Percentiles rank a stretch among this genome's conserved stretches.
Conservation (phyloP, 2,888 invertebrate genomes). For the Yponomeuta cagnagella region DNA sequence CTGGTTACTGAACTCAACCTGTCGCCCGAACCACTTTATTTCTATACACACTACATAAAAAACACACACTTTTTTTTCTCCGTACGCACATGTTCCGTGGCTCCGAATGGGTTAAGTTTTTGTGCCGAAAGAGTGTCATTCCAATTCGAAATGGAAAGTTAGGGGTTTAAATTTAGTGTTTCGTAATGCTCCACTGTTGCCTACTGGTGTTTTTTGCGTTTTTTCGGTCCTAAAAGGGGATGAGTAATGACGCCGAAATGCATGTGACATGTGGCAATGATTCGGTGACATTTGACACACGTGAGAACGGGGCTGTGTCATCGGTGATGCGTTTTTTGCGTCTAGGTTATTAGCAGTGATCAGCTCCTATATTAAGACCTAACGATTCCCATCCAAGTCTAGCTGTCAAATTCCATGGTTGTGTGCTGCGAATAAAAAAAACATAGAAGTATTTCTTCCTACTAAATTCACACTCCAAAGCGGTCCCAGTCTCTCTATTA, state of each 20-base stretch:
- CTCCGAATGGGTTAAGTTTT: conserved; percentile 66
- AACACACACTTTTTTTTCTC: conserved; percentile 33
- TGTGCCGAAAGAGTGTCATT: conserved; percentile 57
- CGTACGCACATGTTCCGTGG: conserved; percentile 37
- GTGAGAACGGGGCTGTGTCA: conserved; percentile 43
- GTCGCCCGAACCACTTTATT: conserved; percentile 19
- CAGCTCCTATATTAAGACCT: no score
- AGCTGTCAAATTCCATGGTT: no score
- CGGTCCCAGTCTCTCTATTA: no score
- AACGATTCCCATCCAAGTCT: no score
- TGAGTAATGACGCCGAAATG: conserved; percentile 49
- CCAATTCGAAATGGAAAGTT: conserved; percentile 68
- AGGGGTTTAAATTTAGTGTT: conserved; percentile 61
- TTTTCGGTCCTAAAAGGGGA: conserved; percentile 30
- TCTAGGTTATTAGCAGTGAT: conserved; percentile 17
- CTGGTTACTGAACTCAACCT: conserved; percentile 66
- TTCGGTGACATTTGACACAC: conserved; percentile 56
- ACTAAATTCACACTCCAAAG: no score
- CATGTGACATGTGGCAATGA: conserved; percentile 52
- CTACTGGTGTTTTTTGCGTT: conserved; percentile 35
- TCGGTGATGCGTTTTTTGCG: conserved; percentile 21
- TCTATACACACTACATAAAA: conserved; percentile 25
- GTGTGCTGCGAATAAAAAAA: no score
- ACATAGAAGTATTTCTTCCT: no score
- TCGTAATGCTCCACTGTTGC: conserved; percentile 37